Evolutionary conservation across 2,888 invertebrate genomes (phyloP).

Genomic region (Nomada lathburiana): DNA sequence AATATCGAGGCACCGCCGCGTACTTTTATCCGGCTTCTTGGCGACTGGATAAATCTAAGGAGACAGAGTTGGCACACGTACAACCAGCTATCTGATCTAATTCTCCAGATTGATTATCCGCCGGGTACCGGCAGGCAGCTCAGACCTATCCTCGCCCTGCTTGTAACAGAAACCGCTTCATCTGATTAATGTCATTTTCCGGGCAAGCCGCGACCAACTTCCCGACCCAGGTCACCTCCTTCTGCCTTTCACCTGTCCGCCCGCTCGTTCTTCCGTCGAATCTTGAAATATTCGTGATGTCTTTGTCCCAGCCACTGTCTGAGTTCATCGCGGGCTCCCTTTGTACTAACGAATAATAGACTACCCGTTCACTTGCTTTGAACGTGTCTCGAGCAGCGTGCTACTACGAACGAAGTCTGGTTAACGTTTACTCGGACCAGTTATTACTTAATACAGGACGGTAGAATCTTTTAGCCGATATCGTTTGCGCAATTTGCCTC

Average conservation of each 20-base stretch:
- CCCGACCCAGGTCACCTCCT: constrained; percentile 44
- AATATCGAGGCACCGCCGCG: constrained; percentile 44
- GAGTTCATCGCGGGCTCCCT: constrained; percentile 15
- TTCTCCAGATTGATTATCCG: constrained; percentile 71
- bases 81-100: constrained; percentile 70
- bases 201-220: constrained; percentile 49
- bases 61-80: constrained; percentile 67
- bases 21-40: constrained; percentile 54
- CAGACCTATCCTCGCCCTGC: constrained; percentile 64
- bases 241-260: constrained; percentile 44
- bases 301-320: constrained; percentile 5
- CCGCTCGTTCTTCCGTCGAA: constrained; percentile 41
- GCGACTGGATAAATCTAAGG: constrained; percentile 64
- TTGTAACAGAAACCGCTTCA: constrained; percentile 73
- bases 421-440: too few relatives aligned
- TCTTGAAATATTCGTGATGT: constrained; percentile 55
- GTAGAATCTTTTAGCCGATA: too few relatives aligned
- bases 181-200: constrained; percentile 68
- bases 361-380: not conserved
- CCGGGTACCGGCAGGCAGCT: constrained; percentile 54
- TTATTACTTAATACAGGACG: too few relatives aligned
- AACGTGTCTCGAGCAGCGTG: too few relatives aligned
- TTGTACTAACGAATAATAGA: constrained; percentile 37
- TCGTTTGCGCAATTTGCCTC: too few relatives aligned
- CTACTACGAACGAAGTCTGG: too few relatives aligned